Evolutionary conservation across 1,140 invertebrate genomes (phyloP).

Genomic region (Drosophila truncata): DNA sequence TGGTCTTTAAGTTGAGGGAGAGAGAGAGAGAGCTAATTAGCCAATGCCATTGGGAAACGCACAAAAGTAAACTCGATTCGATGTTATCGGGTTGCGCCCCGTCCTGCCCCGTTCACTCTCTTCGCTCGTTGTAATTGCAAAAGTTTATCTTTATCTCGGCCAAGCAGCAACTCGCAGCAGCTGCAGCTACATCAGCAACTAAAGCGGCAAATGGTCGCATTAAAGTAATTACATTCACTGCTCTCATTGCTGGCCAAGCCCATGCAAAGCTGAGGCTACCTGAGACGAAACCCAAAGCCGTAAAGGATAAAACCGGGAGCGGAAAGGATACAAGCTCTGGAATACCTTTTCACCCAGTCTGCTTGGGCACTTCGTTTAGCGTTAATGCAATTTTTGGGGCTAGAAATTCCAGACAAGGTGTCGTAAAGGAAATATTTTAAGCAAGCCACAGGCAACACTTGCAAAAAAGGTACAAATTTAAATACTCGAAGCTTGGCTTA

Average conservation of each 20-base stretch:
- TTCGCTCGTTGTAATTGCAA: conserved; percentile 78
- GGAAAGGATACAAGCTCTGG: background rate
- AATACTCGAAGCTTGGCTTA: too few species aligned
- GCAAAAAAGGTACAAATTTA: too few species aligned
- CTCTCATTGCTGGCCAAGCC: conserved; percentile 23
- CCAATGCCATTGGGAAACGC: conserved; percentile 54
- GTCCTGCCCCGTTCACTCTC: conserved; percentile 64
- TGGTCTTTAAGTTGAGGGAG: conserved; percentile 53
- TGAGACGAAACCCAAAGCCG: conserved; percentile 15
- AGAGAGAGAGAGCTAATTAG: conserved; percentile 48
- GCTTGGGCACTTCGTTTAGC: background rate
- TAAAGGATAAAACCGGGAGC: background rate
- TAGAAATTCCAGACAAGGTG: background rate
- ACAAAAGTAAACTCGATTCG: conserved; percentile 76
- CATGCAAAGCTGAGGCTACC: conserved; percentile 35
- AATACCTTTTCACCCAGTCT: background rate
- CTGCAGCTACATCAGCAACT: conserved; percentile 44
- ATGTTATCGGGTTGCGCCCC: conserved; percentile 72
- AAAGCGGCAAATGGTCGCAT: conserved; percentile 79
- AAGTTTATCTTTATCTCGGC: conserved; percentile 81
- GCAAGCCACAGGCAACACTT: background rate
- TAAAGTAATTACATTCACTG: conserved; percentile 80
- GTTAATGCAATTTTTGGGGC: background rate
- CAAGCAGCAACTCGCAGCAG: conserved; percentile 59
- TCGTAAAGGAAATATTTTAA: background rate